Evolutionary conservation across 2,888 invertebrate genomes (phyloP), one percentile per base, ranked within the genome.

Genomic region (Cactoblastis cactorum): DNA sequence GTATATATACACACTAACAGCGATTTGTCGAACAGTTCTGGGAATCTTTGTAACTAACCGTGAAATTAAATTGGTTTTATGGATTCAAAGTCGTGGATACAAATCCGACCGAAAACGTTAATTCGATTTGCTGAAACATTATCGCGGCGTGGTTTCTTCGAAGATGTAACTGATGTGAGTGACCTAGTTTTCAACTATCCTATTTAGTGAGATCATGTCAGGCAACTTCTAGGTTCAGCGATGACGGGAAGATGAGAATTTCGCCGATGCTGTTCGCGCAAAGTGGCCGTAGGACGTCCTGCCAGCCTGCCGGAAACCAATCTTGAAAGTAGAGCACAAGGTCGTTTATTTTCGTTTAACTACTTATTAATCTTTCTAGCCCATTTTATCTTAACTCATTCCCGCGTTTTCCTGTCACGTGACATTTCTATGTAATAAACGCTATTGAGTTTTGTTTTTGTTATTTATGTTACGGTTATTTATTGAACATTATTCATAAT

Each of bases 161-260:
- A 22, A 2, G 14, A 14, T 22, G 33, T 11, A 33, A 33, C 33
- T 37, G 12, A 63, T 54, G 61, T 32, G 52, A 55, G 57, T 61
- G 69, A 64, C 72, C 77, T 65, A 74, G 62, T 71, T 77, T 43
- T 61, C 61, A 54, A 53, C 50, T 56, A 65, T 65, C 63, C 52
- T 64, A 74, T 77, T 74, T 71, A 66, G 67, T 75, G 79, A 77
- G 72, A 75, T 80, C 78, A 76, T 59, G 59, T 67, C 52, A 67
- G 71, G 71, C 62, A 54, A 64, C 65, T 67, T 69, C 69, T 73
- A 69, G 71, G 64, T 69, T 67, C 62, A 63, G 65, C 34, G 67
- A 67, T 62, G 71, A 63, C 81, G 79, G 83, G 83, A 82, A 76
- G 65, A 61, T 58, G 68, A 57, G 54, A 65, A 52, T 63, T 59